phyloP scores from a whole-genome alignment of 2,113 vertebrate genomes.

The Recurvirostra avosetta region DNA sequence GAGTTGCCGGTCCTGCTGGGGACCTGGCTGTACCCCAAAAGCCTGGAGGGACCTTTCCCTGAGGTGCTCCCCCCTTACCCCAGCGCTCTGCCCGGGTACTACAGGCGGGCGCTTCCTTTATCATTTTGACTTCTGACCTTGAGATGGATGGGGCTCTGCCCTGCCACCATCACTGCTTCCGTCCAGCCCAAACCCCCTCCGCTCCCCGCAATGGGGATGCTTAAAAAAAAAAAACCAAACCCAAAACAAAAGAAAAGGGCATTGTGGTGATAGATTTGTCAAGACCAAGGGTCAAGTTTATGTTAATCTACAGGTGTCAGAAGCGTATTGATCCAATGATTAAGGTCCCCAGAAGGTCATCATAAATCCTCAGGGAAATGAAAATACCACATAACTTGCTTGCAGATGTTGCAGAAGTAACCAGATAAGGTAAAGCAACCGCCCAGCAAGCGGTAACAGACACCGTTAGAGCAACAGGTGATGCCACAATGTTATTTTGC shows the following conservation, averaged over 20 bases:
- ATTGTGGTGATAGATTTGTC: conserved; percentile 32
- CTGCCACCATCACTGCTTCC: not conserved
- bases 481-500: not conserved
- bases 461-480: not conserved
- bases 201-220: not conserved
- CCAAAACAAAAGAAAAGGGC: not conserved
- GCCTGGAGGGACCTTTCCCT: not conserved
- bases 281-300: conserved; percentile 70
- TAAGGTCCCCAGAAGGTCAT: conserved; percentile 19
- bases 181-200: not conserved
- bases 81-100: fast-evolving
- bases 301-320: conserved; percentile 67
- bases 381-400: not conserved
- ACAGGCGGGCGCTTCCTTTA: not conserved
- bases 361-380: conserved; percentile 30
- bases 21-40: not conserved
- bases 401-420: conserved; percentile 37
- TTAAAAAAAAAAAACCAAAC: not conserved
- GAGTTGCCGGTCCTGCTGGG: fast-evolving
- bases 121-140: conserved; percentile 58
- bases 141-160: not conserved
- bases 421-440: not conserved
- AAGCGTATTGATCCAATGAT: conserved; percentile 39
- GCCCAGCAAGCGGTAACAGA: not conserved
- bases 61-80: fast-evolving